Percentiles rank a stretch among this genome's conserved stretches.
Evolutionary conservation across 2,113 vertebrate genomes (phyloP).

Genomic region (Felis catus): F.catus_Fca126_mat1.0 CM031419.1:33877001-33877500

Average conservation of each 20-base stretch:
- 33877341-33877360: not conserved
- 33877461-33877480: conserved; percentile 14
- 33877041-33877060: not conserved
- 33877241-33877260: not conserved
- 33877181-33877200: not conserved
- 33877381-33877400: not conserved
- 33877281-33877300: not conserved
- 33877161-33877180: not conserved
- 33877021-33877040: not conserved
- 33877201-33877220: not conserved
- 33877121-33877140: not conserved
- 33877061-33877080: not conserved
- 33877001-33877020: not conserved
- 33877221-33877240: not conserved
- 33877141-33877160: not conserved
- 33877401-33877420: not conserved
- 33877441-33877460: not conserved
- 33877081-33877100: not conserved
- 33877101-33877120: not conserved
- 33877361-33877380: not conserved
- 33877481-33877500: not conserved
- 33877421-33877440: not conserved
- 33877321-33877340: not conserved
- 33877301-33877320: not conserved
- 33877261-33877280: not conserved